These are phyloP conservation scores for Maniola jurtina DNA, from an alignment of 1,140 invertebrate genomes.

Conservation along the genomic window DNA sequence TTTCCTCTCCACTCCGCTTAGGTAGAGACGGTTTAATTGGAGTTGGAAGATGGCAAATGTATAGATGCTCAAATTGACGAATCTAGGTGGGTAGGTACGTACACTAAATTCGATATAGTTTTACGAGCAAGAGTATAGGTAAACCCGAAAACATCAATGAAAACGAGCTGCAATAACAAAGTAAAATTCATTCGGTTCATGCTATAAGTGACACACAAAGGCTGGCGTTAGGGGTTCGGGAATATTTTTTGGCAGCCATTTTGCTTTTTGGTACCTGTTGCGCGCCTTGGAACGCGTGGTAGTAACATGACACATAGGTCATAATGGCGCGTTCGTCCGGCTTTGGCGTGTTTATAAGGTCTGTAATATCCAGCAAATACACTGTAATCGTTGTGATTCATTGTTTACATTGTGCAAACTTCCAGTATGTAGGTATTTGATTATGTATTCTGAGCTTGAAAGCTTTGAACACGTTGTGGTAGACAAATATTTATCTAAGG, in stretches of 20 bases:
- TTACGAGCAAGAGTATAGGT: conserved; percentile 7
- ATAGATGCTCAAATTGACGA: too few species aligned
- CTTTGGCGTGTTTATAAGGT: conserved; percentile 98
- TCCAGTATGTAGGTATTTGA: not conserved
- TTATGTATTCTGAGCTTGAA: not conserved
- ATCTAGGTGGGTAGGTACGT: too few species aligned
- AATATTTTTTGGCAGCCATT: conserved; percentile 49
- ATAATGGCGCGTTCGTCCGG: conserved; percentile 98
- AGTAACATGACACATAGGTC: conserved; percentile 99
- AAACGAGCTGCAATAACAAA: not conserved
- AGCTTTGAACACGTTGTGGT: not conserved
- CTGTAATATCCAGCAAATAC: conserved; percentile 81
- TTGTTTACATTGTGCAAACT: conserved; percentile 26
- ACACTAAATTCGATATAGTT: not conserved
- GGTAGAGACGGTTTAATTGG: too few species aligned
- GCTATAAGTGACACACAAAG: conserved; percentile 74
- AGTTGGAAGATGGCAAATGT: too few species aligned
- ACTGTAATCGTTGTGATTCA: conserved; percentile 33
- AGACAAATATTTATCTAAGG: not conserved
- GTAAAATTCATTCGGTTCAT: conserved; percentile 38
- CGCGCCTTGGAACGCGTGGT: conserved; percentile 98
- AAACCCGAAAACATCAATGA: conserved; percentile 7
- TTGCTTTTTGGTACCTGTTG: conserved; percentile 88
- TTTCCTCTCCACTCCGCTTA: too few species aligned
- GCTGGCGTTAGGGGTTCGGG: conserved; percentile 61